Percentiles rank a stretch among this genome's conserved stretches.
phyloP scores from a whole-genome alignment of 1,140 invertebrate genomes.

The Zaprionus inermis region DNA sequence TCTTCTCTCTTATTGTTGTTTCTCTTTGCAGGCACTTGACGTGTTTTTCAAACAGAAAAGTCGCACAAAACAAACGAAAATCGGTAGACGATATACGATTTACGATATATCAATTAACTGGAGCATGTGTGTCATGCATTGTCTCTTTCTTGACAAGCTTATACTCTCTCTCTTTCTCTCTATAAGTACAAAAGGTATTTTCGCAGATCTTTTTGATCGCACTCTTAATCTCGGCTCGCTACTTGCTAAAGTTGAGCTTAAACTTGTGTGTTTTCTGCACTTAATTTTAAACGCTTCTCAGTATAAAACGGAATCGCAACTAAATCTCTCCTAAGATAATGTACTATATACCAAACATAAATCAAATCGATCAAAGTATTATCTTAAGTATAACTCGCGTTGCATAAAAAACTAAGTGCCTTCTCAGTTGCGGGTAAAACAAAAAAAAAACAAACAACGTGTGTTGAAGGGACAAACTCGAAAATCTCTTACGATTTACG shows the following conservation, averaged over 20 bases:
- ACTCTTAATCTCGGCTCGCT: constrained; percentile 18
- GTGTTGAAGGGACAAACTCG: too few species aligned
- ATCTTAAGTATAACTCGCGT: constrained; percentile 58
- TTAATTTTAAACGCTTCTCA: constrained; percentile 49
- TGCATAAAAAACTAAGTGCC: constrained; percentile 49
- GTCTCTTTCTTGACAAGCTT: constrained; percentile 1
- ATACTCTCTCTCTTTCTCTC: neutral
- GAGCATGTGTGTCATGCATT: constrained; percentile 34
- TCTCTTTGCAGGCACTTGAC: constrained; percentile 65
- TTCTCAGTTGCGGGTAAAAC: constrained; percentile 20
- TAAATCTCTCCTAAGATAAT: constrained; percentile 48
- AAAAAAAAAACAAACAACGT: constrained; percentile 12
- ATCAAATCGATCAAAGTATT: constrained; percentile 43
- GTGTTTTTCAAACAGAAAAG: constrained; percentile 77
- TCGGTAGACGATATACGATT: neutral
- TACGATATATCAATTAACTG: constrained; percentile 55
- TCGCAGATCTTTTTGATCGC: neutral
- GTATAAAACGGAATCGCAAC: constrained; percentile 44
- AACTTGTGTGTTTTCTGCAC: constrained; percentile 37
- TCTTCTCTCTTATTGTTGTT: constrained; percentile 18
- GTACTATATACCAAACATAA: constrained; percentile 48
- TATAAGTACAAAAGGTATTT: constrained; percentile 37
- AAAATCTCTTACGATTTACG: constrained; percentile 19
- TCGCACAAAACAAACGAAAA: constrained; percentile 31
- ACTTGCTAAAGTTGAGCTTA: constrained; percentile 37